Percentiles rank a stretch among this genome's conserved stretches.
Conservation (phyloP, 2,888 invertebrate species). For the Drosophila stalkeri region DNA sequence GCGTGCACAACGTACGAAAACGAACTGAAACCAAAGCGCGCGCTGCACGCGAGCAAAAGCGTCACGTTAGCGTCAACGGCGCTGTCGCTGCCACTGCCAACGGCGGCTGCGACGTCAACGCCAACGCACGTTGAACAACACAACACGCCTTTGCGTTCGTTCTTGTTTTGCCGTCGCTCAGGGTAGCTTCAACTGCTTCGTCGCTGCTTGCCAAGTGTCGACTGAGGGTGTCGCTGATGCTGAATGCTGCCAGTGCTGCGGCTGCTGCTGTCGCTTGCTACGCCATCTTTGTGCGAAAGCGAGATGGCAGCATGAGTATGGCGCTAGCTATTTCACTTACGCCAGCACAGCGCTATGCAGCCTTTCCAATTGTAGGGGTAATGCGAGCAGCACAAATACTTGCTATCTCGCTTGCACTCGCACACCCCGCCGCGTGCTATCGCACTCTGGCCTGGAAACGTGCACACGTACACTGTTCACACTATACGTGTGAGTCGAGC, state of each 20-base stretch:
- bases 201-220: conserved; percentile 49
- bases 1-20: conserved; percentile 80
- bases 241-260: conserved; percentile 16
- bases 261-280: conserved; percentile 33
- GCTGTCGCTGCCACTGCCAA: conserved; percentile 48
- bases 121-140: conserved; percentile 29
- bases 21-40: conserved; percentile 80
- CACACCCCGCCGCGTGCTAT: background rate
- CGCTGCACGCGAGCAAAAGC: conserved; percentile 76
- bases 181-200: conserved; percentile 51
- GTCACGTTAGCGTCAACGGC: conserved; percentile 50
- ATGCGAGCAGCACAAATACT: conserved; percentile 2
- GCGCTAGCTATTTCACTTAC: conserved; percentile 19
- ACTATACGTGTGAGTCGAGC: conserved; percentile 53
- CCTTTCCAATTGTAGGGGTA: conserved; percentile 70
- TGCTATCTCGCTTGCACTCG: conserved; percentile 31
- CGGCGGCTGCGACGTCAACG: conserved; percentile 51
- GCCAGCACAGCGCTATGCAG: background rate
- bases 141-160: conserved; percentile 32
- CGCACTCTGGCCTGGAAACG: conserved; percentile 57
- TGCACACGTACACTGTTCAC: conserved; percentile 69
- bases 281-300: conserved; percentile 70
- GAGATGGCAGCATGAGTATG: conserved; percentile 40
- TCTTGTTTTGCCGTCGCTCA: conserved; percentile 23
- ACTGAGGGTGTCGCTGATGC: conserved; percentile 44